Evolutionary conservation across 2,113 vertebrate species (phyloP).

Genomic region (Coptodon bakossiorum): DNA sequence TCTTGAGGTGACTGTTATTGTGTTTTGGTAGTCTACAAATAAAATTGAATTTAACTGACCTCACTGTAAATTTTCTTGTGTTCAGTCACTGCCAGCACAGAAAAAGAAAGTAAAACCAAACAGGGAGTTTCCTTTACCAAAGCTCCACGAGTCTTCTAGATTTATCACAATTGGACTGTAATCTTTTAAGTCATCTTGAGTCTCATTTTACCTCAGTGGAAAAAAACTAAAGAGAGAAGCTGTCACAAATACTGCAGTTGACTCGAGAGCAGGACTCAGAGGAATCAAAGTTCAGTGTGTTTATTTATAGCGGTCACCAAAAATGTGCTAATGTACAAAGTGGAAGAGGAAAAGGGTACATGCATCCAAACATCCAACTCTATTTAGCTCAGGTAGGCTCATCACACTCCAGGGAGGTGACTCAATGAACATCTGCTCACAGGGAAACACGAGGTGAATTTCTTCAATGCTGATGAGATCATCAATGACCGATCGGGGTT

Average conservation of each 20-base stretch:
- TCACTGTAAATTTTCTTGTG: not conserved
- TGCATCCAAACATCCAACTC: not conserved
- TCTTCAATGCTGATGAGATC: not conserved
- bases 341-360: not conserved
- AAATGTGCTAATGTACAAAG: not conserved
- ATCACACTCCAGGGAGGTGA: not conserved
- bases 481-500: accelerated
- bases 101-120: not conserved
- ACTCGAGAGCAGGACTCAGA: not conserved
- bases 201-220: not conserved
- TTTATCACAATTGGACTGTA: not conserved
- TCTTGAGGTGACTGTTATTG: not conserved
- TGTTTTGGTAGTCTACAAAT: accelerated
- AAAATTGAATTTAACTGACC: accelerated
- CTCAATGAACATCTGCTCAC: not conserved
- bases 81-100: not conserved
- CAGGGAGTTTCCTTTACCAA: not conserved
- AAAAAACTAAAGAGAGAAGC: not conserved
- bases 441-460: not conserved
- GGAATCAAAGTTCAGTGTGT: not conserved
- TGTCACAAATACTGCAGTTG: not conserved
- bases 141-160: not conserved
- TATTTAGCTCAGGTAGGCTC: not conserved
- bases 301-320: not conserved
- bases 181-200: accelerated